phyloP scores from a whole-genome alignment of 2,888 invertebrate species.

The Caenorhabditis japonica region DNA sequence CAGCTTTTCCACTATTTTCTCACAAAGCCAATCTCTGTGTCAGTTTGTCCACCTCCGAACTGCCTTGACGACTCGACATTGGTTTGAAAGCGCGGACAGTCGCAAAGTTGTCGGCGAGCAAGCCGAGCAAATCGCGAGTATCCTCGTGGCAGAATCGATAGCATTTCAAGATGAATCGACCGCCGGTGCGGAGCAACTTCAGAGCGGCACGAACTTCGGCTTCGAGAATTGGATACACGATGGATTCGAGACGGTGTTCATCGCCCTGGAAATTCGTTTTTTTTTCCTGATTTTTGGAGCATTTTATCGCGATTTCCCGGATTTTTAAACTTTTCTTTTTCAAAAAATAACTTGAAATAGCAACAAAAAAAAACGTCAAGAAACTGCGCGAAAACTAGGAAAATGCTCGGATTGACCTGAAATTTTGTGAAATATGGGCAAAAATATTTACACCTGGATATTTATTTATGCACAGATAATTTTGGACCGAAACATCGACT shows the following conservation, averaged over 20 bases:
- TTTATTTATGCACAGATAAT: too few relatives aligned
- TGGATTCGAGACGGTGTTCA: slow-evolving; percentile 1
- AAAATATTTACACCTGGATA: too few relatives aligned
- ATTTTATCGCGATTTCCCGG: too few relatives aligned
- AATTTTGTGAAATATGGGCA: too few relatives aligned
- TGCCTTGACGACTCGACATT: slow-evolving; percentile 24
- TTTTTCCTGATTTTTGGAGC: not conserved
- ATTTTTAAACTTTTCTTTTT: too few relatives aligned
- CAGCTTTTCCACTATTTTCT: too few relatives aligned
- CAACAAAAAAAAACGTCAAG: too few relatives aligned
- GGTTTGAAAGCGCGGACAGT: slow-evolving; percentile 10
- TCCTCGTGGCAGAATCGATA: slow-evolving; percentile 4
- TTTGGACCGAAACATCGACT: too few relatives aligned
- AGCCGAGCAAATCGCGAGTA: not conserved
- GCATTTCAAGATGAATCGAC: slow-evolving; percentile 9
- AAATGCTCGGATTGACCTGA: too few relatives aligned
- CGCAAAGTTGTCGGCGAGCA: slow-evolving; percentile 10
- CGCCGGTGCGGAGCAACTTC: slow-evolving; percentile 1
- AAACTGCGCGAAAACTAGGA: too few relatives aligned
- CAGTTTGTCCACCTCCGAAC: slow-evolving; percentile 9
- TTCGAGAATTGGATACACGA: not conserved
- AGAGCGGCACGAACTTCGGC: slow-evolving; percentile 14
- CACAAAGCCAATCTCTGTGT: not conserved
- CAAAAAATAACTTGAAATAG: too few relatives aligned
- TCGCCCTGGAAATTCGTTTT: slow-evolving; percentile 9